Base-by-base conservation (phyloP, 2,113 vertebrate genomes). In the Carollia perspicillata region DNA sequence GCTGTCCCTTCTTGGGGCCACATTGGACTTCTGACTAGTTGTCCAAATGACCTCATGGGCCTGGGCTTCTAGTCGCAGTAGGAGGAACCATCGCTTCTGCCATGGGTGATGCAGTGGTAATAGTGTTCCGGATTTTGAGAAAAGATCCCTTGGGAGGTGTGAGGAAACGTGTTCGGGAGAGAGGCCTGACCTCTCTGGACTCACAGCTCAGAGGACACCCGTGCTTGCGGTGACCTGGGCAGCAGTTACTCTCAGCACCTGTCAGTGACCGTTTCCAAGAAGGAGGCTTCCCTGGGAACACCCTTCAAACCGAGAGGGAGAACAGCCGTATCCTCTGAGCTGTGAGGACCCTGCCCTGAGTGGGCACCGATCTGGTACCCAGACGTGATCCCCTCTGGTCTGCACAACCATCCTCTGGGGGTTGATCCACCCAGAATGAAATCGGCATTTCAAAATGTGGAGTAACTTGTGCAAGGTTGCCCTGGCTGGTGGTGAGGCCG, bases 361-460 rank as follows among this genome's bases (percentile, higher is more conserved):
- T 0, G 3, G 20, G 74, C 20, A 6, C 30, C 1, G 20, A 22
- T 8, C 23, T 49, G 30, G 4, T 14, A 60, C 40, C 12, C 14
- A 33, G 20, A 30, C 11, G 5, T 0, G 3, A 26, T 10, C 20
- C 23, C 6, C 6, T 13, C 33, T 18, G 58, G 8, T n/a, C 58
- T 53, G 68, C 49, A 51, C 37, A 55, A 4, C 58, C 35, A 33
- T 6, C 12, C 40, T 40, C 44, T 17, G 60, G n/a, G 66, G 33
- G 20, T 23, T 65, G 30, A 53, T 6, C 11, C 16, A 37, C 49
- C 23, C 55, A 84, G 90, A 58, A 35, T 60, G 49, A 75, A 77
- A 42, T 8, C 1, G 2, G 42, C 35, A 42, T 53, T 71, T 84
- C 51, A 44, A 47, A 75, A 77, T 51, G 20, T 80, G 90, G 42